A percentile compares a stretch with the other conserved stretches of the same genome.
Evolutionary conservation across 2,888 invertebrate genomes (phyloP).

Genomic region (Acronicta alni): DNA sequence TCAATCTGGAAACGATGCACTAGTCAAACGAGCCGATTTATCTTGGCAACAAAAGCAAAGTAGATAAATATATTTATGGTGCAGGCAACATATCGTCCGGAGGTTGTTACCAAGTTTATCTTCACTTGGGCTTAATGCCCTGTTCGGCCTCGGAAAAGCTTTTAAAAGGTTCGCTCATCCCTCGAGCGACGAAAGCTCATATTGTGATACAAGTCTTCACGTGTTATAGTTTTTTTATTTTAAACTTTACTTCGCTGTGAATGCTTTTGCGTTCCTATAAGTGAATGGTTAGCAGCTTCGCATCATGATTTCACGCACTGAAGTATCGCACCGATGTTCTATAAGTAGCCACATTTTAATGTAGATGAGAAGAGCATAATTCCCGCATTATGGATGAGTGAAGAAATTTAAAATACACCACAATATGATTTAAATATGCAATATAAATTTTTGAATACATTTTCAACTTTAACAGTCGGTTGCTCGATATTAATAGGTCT

Average conservation of each 20-base stretch:
- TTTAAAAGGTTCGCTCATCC: constrained; percentile 82
- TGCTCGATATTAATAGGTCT: too few species aligned
- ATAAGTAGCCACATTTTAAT: constrained; percentile 52
- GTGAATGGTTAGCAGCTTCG: constrained; percentile 49
- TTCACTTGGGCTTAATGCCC: constrained; percentile 79
- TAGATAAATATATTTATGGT: constrained; percentile 83
- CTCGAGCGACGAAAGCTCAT: constrained; percentile 74
- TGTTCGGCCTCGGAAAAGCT: constrained; percentile 78
- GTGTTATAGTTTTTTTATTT: constrained; percentile 60
- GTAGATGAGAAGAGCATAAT: constrained; percentile 52
- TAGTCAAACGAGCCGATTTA: constrained; percentile 81
- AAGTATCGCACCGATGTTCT: constrained; percentile 50
- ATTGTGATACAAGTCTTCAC: constrained; percentile 63
- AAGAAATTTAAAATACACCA: constrained; percentile 38
- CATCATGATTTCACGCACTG: constrained; percentile 41
- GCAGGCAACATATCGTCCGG: constrained; percentile 74
- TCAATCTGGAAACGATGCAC: constrained; percentile 74
- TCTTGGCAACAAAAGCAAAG: constrained; percentile 82
- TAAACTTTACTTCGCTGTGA: constrained; percentile 51
- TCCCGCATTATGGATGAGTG: constrained; percentile 46
- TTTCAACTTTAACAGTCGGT: too few species aligned
- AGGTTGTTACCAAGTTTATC: constrained; percentile 81
- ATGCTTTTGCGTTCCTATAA: constrained; percentile 55
- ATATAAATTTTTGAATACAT: constrained; percentile 2
- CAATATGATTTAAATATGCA: constrained; percentile 26